These are phyloP conservation scores for Phylloscopus collybita DNA, from an alignment of 2,797 vertebrate species.

Conservation along the genomic window DNA sequence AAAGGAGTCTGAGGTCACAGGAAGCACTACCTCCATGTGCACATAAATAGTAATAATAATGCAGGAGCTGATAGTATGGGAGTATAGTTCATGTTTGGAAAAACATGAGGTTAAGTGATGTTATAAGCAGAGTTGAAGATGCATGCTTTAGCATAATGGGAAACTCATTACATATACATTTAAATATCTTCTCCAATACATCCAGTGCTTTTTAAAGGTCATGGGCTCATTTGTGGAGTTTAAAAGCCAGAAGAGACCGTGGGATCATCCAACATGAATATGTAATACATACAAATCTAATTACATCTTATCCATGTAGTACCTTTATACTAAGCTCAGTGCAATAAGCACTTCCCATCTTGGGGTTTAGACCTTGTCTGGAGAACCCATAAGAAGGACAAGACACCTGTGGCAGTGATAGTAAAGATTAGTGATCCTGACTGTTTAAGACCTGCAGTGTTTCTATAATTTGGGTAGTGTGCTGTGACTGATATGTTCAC, in stretches of 20 bases:
- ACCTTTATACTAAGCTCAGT: not conserved
- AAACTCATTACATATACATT: constrained; percentile 9
- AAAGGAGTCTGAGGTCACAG: not conserved
- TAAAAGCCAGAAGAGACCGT: not conserved
- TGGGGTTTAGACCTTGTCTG: not conserved
- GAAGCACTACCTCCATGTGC: not conserved
- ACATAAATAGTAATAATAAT: not conserved
- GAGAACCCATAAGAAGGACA: not conserved
- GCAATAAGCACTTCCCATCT: not conserved
- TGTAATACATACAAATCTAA: not conserved
- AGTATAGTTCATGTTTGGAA: not conserved
- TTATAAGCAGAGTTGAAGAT: constrained; percentile 11
- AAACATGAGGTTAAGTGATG: not conserved
- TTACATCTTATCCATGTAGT: not conserved
- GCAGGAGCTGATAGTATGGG: not conserved
- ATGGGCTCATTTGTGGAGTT: not conserved
- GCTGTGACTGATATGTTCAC: not conserved
- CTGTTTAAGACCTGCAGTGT: not conserved
- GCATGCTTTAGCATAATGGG: not conserved
- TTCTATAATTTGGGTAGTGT: not conserved
- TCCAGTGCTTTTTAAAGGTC: constrained; percentile 8
- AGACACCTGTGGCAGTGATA: not conserved
- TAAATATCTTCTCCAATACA: constrained; percentile 1
- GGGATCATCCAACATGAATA: not conserved
- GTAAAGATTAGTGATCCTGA: not conserved